Percentiles rank a stretch among this genome's conserved stretches.
These are phyloP conservation scores for Hycleus cichorii DNA, from an alignment of 1,140 invertebrate genomes.

Conservation along the genomic window DNA sequence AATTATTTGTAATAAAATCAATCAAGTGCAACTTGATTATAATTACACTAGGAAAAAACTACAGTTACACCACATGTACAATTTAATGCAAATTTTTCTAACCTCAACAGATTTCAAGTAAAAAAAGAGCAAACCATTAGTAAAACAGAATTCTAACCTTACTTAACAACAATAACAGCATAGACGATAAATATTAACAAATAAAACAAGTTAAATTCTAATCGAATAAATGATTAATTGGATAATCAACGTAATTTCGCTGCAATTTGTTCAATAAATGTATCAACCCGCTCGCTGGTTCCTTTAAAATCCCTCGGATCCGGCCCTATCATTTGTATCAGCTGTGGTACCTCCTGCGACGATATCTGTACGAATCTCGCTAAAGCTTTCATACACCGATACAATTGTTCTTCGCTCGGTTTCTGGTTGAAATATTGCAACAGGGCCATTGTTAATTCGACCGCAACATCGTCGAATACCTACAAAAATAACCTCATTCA, in stretches of 20 bases:
- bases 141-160: too few species aligned
- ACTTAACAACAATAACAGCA: neutral
- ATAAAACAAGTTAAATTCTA: neutral
- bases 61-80: too few species aligned
- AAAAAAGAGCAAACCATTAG: too few species aligned
- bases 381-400: slow-evolving; percentile 69
- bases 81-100: too few species aligned
- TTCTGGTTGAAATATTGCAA: slow-evolving; percentile 78
- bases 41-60: too few species aligned
- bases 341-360: slow-evolving; percentile 73
- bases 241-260: slow-evolving; percentile 24
- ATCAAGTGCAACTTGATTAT: too few species aligned
- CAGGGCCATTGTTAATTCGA: slow-evolving; percentile 86
- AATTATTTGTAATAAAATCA: too few species aligned
- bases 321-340: slow-evolving; percentile 89
- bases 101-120: too few species aligned
- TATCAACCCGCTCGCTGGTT: slow-evolving; percentile 69
- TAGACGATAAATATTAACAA: slow-evolving; percentile 1
- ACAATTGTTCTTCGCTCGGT: slow-evolving; percentile 72
- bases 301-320: slow-evolving; percentile 76
- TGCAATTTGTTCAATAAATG: slow-evolving; percentile 64
- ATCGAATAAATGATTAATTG: too few species aligned
- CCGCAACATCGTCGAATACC: slow-evolving; percentile 91
- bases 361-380: slow-evolving; percentile 72
- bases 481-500: slow-evolving; percentile 38